Evolutionary conservation across 1,140 invertebrate species (phyloP).

Genomic region (Pomacea maculata): DNA sequence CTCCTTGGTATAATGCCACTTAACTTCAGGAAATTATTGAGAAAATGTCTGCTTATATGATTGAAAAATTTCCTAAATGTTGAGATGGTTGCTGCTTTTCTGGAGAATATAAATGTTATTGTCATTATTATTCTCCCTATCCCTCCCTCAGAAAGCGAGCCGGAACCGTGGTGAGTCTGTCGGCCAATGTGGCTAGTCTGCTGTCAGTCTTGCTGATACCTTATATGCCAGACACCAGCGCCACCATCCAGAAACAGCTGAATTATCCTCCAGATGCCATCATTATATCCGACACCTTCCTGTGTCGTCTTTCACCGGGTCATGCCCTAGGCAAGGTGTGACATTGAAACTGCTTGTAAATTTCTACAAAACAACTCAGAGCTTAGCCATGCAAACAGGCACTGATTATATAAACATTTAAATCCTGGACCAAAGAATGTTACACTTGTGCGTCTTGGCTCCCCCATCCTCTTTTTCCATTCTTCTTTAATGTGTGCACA

Average conservation of each 20-base stretch:
- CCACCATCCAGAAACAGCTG: conserved; percentile 77
- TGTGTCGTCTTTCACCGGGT: conserved; percentile 77
- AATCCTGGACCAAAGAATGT: background rate
- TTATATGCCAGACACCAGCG: conserved; percentile 88
- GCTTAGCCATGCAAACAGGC: background rate
- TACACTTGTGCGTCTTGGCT: background rate
- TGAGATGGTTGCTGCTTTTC: no score
- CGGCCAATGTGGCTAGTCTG: conserved; percentile 85
- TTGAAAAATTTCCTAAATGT: no score
- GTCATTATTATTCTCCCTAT: no score
- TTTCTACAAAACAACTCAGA: conserved; percentile 1
- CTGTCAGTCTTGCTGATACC: conserved; percentile 86
- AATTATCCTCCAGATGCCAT: conserved; percentile 70
- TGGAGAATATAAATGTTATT: no score
- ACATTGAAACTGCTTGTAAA: background rate
- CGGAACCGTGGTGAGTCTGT: conserved; percentile 85
- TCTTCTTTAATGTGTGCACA: no score
- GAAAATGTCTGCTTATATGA: no score
- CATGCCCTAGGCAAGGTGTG: conserved; percentile 86
- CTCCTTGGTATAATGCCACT: no score
- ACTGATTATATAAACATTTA: background rate
- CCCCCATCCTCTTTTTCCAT: background rate
- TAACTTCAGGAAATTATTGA: no score
- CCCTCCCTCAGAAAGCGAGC: conserved; percentile 73
- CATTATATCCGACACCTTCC: conserved; percentile 72